These are phyloP conservation scores for Macrostomum cliftonense DNA, from an alignment of 2,888 invertebrate genomes.

Conservation along the genomic window DNA sequence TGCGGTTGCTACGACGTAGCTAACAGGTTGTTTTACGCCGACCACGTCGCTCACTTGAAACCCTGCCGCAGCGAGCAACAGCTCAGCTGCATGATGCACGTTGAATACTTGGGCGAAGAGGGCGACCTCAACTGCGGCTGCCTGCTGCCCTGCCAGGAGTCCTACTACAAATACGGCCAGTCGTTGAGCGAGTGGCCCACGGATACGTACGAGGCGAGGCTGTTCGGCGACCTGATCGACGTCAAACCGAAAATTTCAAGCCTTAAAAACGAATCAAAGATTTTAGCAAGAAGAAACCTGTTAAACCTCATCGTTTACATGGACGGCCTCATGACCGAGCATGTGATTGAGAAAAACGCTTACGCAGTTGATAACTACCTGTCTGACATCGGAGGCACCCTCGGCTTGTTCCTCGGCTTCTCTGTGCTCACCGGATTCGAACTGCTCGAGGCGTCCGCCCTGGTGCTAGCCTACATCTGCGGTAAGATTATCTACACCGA, in stretches of 20 bases:
- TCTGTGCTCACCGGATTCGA: slow-evolving; percentile 13
- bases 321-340: slow-evolving; percentile 9
- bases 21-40: background rate
- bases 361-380: slow-evolving; percentile 13
- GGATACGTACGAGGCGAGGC: slow-evolving; percentile 7
- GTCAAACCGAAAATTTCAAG: slow-evolving; percentile 1
- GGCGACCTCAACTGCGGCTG: slow-evolving; percentile 10
- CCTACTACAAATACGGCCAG: slow-evolving; percentile 8
- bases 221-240: slow-evolving; percentile 5
- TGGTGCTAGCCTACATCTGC: slow-evolving; percentile 4
- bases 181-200: slow-evolving; percentile 13
- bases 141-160: slow-evolving; percentile 11
- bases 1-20: slow-evolving; percentile 1
- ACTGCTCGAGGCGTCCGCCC: slow-evolving; percentile 11
- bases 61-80: no score
- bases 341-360: slow-evolving; percentile 7
- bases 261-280: background rate
- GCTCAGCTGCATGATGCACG: slow-evolving; percentile 6
- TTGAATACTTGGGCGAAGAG: slow-evolving; percentile 5
- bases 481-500: background rate
- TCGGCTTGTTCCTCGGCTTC: slow-evolving; percentile 13
- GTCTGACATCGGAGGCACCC: slow-evolving; percentile 13
- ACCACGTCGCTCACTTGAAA: background rate
- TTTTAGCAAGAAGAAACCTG: slow-evolving; percentile 3
- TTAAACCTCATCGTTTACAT: slow-evolving; percentile 11